Conservation (phyloP, 1,140 invertebrate genomes). For the Halyomorpha halys region DNA sequence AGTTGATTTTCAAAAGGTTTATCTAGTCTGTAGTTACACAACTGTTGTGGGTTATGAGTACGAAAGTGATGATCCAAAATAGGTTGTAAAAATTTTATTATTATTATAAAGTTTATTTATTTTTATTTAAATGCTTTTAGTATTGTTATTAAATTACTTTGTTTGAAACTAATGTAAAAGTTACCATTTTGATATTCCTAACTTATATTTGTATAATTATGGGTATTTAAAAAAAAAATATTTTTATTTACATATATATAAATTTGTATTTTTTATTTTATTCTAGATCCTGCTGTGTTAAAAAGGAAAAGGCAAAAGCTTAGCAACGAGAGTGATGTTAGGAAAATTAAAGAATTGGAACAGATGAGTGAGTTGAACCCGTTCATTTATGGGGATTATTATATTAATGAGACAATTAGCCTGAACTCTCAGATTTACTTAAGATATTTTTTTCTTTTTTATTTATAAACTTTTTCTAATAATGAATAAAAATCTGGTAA, state of each 20-base stretch:
- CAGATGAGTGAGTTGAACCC: conserved; percentile 36
- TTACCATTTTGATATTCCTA: conserved; percentile 27
- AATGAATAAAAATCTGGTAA: too few species aligned
- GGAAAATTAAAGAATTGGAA: conserved; percentile 42
- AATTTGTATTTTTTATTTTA: conserved; percentile 28
- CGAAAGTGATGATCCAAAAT: too few species aligned
- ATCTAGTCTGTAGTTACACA: neutral
- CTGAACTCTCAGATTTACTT: neutral
- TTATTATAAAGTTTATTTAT: too few species aligned
- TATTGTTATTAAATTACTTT: neutral
- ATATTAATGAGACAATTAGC: neutral
- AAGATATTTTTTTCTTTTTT: neutral
- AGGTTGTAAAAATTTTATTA: neutral
- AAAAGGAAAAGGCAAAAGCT: conserved; percentile 49
- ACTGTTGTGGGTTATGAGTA: too few species aligned
- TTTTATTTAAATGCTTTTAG: conserved; percentile 4
- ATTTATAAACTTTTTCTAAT: neutral
- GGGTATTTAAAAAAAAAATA: conserved; percentile 37
- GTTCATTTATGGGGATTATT: neutral
- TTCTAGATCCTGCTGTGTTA: conserved; percentile 41
- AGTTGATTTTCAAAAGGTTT: conserved; percentile 9
- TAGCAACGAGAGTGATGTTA: conserved; percentile 42
- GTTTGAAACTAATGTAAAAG: conserved; percentile 24
- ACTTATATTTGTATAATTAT: conserved; percentile 33
- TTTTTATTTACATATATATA: conserved; percentile 31